A percentile compares a stretch with the other conserved stretches of the same genome.
These are phyloP conservation scores for Gobio gobio DNA, from an alignment of 2,113 vertebrate species.

Conservation along the genomic window DNA sequence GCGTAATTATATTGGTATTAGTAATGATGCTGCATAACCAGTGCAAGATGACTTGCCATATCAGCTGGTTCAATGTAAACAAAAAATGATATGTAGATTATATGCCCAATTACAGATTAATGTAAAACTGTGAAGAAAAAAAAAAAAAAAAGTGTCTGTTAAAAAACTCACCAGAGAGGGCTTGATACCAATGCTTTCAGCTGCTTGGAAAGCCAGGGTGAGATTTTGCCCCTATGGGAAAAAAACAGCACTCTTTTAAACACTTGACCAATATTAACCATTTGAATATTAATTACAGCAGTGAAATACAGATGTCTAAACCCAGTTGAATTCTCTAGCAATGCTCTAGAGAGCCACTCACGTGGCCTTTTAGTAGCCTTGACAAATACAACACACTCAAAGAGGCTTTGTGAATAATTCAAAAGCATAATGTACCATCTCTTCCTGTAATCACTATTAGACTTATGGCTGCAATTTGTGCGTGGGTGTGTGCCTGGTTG, in stretches of 20 bases:
- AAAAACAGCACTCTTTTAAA: slow-evolving; percentile 50
- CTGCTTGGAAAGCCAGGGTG: slow-evolving; percentile 93
- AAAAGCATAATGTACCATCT: slow-evolving; percentile 36
- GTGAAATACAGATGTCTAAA: not conserved
- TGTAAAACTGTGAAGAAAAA: no score
- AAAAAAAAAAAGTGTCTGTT: not conserved
- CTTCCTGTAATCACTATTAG: slow-evolving; percentile 32
- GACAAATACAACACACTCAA: not conserved
- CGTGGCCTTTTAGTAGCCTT: not conserved
- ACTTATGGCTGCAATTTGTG: slow-evolving; percentile 34
- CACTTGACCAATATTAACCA: no score
- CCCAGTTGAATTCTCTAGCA: not conserved
- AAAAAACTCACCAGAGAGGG: slow-evolving; percentile 91
- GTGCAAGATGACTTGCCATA: no score
- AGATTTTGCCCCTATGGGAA: slow-evolving; percentile 89
- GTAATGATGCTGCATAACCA: no score
- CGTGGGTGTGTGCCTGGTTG: not conserved
- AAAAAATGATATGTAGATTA: no score
- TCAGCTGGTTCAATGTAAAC: no score
- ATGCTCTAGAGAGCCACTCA: not conserved
- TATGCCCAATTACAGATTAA: no score
- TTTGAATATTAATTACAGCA: not conserved
- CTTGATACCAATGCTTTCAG: slow-evolving; percentile 95
- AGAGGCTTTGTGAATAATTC: slow-evolving; percentile 38
- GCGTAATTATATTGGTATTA: no score